A percentile compares a stretch with the other conserved stretches of the same genome.
phyloP scores from a whole-genome alignment of 2,797 vertebrate species.

The Epinephelus coioides region DNA sequence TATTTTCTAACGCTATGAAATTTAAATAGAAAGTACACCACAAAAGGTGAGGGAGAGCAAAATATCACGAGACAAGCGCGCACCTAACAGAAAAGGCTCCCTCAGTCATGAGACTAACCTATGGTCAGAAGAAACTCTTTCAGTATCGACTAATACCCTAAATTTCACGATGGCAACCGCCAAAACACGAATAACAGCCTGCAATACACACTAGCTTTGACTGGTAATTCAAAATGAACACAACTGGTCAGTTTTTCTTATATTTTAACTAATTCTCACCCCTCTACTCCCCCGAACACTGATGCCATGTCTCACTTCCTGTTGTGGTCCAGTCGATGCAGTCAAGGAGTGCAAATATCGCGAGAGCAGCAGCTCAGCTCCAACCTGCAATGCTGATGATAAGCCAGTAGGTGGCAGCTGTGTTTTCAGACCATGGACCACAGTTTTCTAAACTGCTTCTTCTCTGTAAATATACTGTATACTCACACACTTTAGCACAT shows the following conservation, averaged over 20 bases:
- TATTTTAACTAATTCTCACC: constrained; percentile 75
- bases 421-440: not conserved
- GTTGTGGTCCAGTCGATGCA: constrained; percentile 44
- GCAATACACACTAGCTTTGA: accelerated
- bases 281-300: constrained; percentile 86
- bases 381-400: not conserved
- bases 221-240: not conserved
- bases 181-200: not conserved
- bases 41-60: not conserved
- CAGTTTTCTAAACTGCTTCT: not conserved
- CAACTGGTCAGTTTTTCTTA: accelerated
- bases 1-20: too few relatives aligned
- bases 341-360: constrained; percentile 43
- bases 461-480: too few relatives aligned
- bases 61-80: constrained; percentile 41
- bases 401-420: constrained; percentile 46
- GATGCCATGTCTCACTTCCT: constrained; percentile 80
- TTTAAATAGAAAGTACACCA: not conserved
- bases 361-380: constrained; percentile 38
- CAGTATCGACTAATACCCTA: accelerated
- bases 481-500: not conserved
- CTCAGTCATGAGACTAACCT: not conserved
- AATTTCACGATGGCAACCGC: not conserved
- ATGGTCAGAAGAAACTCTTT: not conserved
- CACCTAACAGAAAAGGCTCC: not conserved